phyloP scores from a whole-genome alignment of 2,797 vertebrate genomes.

The Gorsachius magnificus region DNA sequence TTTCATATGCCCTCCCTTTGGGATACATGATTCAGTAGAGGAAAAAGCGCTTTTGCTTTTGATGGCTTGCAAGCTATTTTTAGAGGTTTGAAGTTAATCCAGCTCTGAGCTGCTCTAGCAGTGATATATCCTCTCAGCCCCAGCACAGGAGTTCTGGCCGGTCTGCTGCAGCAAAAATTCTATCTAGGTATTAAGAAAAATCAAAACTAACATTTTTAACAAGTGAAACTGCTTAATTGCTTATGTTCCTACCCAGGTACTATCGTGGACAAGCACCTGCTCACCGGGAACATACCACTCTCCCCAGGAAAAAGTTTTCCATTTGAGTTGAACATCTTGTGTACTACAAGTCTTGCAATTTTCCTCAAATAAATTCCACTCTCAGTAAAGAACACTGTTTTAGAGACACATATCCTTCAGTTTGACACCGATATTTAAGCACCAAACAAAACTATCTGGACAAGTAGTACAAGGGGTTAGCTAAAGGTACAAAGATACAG shows the following conservation, averaged over 20 bases:
- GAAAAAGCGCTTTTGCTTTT: background rate
- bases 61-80: constrained; percentile 55
- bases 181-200: background rate
- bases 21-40: background rate
- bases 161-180: background rate
- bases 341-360: background rate
- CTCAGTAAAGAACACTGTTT: too few species aligned
- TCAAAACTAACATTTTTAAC: background rate
- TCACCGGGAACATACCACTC: background rate
- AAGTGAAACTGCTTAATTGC: background rate
- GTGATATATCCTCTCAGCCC: background rate
- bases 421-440: background rate
- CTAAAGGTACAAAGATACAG: background rate
- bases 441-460: background rate
- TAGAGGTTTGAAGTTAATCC: constrained; percentile 52
- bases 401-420: background rate
- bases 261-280: background rate
- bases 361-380: background rate
- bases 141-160: background rate
- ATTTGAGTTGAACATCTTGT: background rate
- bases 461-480: background rate
- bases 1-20: background rate
- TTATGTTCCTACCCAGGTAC: background rate
- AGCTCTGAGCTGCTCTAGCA: constrained; percentile 34
- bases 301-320: background rate